Evolutionary conservation across 2,113 vertebrate species (phyloP), one percentile per base, ranked within the genome.

Genomic region (Mustelus asterias): DNA sequence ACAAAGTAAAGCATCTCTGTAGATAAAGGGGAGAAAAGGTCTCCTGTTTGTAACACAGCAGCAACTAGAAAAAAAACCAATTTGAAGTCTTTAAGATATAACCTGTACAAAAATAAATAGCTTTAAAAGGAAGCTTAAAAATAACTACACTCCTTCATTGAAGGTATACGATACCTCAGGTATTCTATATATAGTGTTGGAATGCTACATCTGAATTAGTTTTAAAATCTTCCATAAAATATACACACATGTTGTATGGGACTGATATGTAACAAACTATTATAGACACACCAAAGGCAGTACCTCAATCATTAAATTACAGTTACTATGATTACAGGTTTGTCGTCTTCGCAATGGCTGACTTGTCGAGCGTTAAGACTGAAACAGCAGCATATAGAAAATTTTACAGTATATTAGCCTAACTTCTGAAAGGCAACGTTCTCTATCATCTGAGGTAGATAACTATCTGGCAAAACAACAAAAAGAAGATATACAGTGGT

Each of bases 371-470:
- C 48, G 69, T 95, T 95, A 95, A 95, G 41, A 72, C 69, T 95
- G 94, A 65, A 67, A 72, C 69, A 95, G 94, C 94, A 95, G 94
- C 94, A 95, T 33, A 90, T 33, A 95, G 94, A 54, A 95, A 95
- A 44, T 60, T n/a, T 60, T 95, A 95, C 76, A 95, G 80, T 86
- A 83, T 95, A 83, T 95, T 95, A 85, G 80, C 95, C 80, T 85
- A 83, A 85, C 80, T 41, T 86, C 60, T 86, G 95, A 80, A 85
- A 95, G 95, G 95, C 95, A 95, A 95, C 63, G 37, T 95, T 85
- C 58, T 85, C 96, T 96, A 95, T 96, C 94, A 96, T 97, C 96
- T 99, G 99, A 99, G 99, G 99, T 99, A 99, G 99, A 98, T 98
- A 96, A 98, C 96, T 96, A 97, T 97, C 95, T 96, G 97, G 97